Conservation (phyloP, 2,113 vertebrate species). For the Dryoscopus gambensis region DNA sequence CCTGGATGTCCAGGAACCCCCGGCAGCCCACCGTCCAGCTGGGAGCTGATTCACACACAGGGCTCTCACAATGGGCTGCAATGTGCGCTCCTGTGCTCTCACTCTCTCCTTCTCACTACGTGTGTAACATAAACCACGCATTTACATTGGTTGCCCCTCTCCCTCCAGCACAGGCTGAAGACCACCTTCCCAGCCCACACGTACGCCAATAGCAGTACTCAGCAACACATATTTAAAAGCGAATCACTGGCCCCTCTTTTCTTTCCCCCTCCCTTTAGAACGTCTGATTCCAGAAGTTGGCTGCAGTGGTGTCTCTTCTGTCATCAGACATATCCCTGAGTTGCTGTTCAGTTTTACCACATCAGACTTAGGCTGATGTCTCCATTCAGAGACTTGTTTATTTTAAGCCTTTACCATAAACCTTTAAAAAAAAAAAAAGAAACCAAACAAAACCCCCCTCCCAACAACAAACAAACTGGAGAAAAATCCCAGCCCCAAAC, state of each 20-base stretch:
- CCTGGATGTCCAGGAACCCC: neutral
- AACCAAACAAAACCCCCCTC: neutral
- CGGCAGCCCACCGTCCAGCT: neutral
- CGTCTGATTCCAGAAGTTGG: constrained; percentile 64
- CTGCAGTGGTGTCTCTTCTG: constrained; percentile 57
- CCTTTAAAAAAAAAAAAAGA: neutral
- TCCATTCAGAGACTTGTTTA: constrained; percentile 53
- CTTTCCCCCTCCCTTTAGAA: constrained; percentile 24
- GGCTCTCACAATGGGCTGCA: neutral
- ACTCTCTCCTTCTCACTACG: neutral
- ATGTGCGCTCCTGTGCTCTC: neutral
- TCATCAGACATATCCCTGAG: constrained; percentile 71
- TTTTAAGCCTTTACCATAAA: constrained; percentile 63
- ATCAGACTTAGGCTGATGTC: constrained; percentile 64
- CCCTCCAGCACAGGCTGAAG: constrained; percentile 3
- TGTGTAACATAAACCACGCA: neutral
- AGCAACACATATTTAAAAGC: constrained; percentile 40
- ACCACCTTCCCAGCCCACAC: constrained; percentile 26
- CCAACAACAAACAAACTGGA: neutral
- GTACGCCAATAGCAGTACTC: neutral
- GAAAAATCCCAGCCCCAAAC: neutral
- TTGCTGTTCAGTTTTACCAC: constrained; percentile 60
- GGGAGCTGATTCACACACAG: constrained; percentile 10
- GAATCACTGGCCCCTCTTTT: neutral
- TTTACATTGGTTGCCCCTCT: neutral